phyloP scores from a whole-genome alignment of 2,888 invertebrate species.

The Drosophila borborema region DNA sequence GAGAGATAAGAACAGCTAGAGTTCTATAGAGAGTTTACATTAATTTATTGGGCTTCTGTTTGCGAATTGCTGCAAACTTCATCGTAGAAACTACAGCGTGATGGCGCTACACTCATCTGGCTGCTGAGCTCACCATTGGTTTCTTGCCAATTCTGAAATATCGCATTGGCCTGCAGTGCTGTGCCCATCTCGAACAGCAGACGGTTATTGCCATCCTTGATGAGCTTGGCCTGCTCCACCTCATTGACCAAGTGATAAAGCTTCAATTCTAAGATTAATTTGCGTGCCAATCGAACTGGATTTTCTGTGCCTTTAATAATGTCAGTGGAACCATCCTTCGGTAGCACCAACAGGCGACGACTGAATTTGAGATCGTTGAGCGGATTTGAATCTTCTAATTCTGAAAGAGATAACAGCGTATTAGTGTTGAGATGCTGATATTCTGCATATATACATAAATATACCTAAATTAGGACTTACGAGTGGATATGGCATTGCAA shows the following conservation, averaged over 20 bases:
- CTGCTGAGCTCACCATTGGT: neutral
- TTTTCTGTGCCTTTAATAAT: accelerated
- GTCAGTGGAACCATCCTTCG: accelerated
- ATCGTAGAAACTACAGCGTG: neutral
- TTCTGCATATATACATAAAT: neutral
- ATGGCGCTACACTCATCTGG: neutral
- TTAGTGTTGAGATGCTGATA: too few species aligned
- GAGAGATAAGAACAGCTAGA: neutral
- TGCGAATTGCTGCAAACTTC: neutral
- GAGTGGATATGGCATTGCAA: neutral
- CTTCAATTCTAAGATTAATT: conserved; percentile 18
- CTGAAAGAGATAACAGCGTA: neutral
- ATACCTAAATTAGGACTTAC: neutral
- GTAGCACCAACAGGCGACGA: conserved; percentile 23
- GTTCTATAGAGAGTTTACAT: neutral
- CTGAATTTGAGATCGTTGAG: conserved; percentile 16
- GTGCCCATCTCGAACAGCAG: conserved; percentile 41
- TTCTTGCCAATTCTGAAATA: neutral
- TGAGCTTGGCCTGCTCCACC: conserved; percentile 36
- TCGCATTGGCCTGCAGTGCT: conserved; percentile 17
- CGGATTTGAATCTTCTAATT: neutral
- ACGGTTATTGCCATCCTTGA: accelerated
- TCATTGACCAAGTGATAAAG: conserved; percentile 31
- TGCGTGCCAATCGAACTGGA: conserved; percentile 21
- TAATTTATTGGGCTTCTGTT: neutral